phyloP scores from a whole-genome alignment of 2,113 vertebrate species.

The Dicerorhinus sumatrensis region DNA sequence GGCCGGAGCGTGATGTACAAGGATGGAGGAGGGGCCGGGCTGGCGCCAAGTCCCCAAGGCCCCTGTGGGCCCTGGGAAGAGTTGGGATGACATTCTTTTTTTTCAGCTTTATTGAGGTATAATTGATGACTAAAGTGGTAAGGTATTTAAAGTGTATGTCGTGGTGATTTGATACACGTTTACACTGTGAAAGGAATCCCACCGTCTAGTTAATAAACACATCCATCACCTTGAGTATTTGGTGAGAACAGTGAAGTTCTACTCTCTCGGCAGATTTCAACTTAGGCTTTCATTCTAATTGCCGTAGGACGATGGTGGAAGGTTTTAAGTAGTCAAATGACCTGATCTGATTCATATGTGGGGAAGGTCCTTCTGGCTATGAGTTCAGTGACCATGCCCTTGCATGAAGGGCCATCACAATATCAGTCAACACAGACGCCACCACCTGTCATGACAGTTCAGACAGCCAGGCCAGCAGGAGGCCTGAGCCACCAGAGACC shows the following conservation, averaged over 20 bases:
- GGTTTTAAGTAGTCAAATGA: not conserved
- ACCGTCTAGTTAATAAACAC: not conserved
- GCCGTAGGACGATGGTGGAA: not conserved
- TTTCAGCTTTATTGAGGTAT: not conserved
- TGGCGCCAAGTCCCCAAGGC: not conserved
- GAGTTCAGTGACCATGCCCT: not conserved
- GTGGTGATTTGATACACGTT: not conserved
- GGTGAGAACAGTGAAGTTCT: not conserved
- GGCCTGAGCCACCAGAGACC: not conserved
- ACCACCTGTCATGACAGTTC: not conserved
- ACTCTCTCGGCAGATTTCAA: not conserved
- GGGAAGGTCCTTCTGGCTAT: not conserved
- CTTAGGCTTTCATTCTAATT: not conserved
- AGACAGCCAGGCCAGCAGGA: not conserved
- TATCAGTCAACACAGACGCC: not conserved
- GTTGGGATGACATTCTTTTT: not conserved
- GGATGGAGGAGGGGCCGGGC: not conserved
- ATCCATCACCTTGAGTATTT: not conserved
- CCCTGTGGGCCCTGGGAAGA: not conserved
- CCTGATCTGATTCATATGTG: not conserved
- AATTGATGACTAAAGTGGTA: not conserved
- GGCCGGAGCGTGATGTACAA: accelerated
- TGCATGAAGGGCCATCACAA: not conserved
- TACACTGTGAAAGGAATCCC: not conserved
- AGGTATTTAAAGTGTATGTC: not conserved